A percentile compares a stretch with the other conserved stretches of the same genome.
These are phyloP conservation scores for Byasa hedistus DNA, from an alignment of 2,888 invertebrate genomes.

Conservation along the genomic window DNA sequence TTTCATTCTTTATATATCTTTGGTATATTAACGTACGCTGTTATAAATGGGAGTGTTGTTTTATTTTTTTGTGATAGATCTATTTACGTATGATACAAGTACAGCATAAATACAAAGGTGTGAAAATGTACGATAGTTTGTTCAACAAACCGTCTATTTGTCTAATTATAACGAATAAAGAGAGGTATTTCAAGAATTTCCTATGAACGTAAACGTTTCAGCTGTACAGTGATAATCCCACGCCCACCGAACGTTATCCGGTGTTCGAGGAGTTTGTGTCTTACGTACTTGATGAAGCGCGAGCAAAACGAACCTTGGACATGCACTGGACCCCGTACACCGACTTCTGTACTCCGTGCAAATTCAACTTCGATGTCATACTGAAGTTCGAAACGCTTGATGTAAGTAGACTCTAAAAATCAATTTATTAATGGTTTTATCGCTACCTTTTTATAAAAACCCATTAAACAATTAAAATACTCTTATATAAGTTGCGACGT, in stretches of 20 bases:
- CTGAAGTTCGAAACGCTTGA: constrained; percentile 91
- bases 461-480: no score
- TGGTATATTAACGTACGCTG: no score
- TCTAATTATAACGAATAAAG: no score
- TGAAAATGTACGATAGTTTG: no score
- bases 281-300: constrained; percentile 86
- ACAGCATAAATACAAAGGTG: no score
- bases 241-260: constrained; percentile 81
- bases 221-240: constrained; percentile 36
- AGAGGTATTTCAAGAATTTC: background rate
- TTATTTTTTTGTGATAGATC: no score
- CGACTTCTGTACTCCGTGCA: constrained; percentile 91
- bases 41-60: no score
- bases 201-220: constrained; percentile 14
- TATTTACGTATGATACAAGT: no score
- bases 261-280: constrained; percentile 90
- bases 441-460: no score
- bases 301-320: constrained; percentile 83
- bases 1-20: no score
- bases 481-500: background rate
- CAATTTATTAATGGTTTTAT: background rate
- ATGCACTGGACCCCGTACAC: constrained; percentile 95
- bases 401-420: constrained; percentile 63
- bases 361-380: constrained; percentile 89
- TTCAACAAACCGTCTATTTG: no score